Conservation (phyloP, 2,888 invertebrate species). For the Drosophila lacicola region DNA sequence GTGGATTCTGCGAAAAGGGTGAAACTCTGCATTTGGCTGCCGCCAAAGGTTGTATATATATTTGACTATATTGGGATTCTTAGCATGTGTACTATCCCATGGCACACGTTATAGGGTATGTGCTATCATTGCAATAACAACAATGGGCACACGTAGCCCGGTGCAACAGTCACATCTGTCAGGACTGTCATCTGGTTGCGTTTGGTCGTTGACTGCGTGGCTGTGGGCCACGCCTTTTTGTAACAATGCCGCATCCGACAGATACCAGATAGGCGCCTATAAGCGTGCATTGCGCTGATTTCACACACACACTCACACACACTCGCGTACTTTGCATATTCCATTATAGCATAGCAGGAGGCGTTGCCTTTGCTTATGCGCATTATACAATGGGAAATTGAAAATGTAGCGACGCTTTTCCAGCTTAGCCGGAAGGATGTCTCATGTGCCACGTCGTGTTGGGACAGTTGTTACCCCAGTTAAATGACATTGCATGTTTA, state of each 20-base stretch:
- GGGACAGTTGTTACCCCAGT: slow-evolving; percentile 12
- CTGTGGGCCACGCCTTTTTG: slow-evolving; percentile 29
- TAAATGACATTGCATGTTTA: slow-evolving; percentile 8
- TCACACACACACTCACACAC: slow-evolving; percentile 14
- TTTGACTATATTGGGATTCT: too few relatives aligned
- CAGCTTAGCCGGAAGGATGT: slow-evolving; percentile 32
- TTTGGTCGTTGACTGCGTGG: slow-evolving; percentile 35
- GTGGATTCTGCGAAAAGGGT: too few relatives aligned
- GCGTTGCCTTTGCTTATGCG: slow-evolving; percentile 36
- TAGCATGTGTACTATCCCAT: too few relatives aligned
- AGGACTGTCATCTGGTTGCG: slow-evolving; percentile 41
- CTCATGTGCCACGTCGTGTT: slow-evolving; percentile 12
- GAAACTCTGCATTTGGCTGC: too few relatives aligned
- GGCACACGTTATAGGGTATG: neutral
- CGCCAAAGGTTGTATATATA: too few relatives aligned
- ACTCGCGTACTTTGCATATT: slow-evolving; percentile 19
- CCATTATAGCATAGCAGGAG: slow-evolving; percentile 31
- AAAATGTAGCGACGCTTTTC: slow-evolving; percentile 42
- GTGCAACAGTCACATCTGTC: slow-evolving; percentile 49
- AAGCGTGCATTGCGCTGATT: slow-evolving; percentile 52
- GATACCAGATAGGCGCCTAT: slow-evolving; percentile 32
- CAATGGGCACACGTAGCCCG: slow-evolving; percentile 28
- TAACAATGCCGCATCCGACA: slow-evolving; percentile 63
- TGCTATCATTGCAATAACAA: slow-evolving; percentile 20
- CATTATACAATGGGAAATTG: slow-evolving; percentile 45